Conservation (phyloP, 2,888 invertebrate genomes). For the Xanthia icteritia region DNA sequence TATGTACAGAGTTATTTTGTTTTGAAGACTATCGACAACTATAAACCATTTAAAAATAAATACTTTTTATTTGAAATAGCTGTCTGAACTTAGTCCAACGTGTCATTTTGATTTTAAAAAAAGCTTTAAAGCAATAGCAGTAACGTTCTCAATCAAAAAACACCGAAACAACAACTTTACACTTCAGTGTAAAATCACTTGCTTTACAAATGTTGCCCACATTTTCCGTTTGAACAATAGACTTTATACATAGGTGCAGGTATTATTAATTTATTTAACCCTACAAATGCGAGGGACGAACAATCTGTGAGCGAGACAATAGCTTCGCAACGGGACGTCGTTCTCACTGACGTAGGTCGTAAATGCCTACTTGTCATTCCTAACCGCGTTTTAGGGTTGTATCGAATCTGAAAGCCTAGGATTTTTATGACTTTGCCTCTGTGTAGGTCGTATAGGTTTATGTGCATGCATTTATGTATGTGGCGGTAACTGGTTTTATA, state of each 20-base stretch:
- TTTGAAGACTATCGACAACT: not conserved
- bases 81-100: not conserved
- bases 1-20: not conserved
- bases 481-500: slow-evolving; percentile 7
- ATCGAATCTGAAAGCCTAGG: slow-evolving; percentile 43
- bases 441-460: slow-evolving; percentile 40
- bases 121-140: not conserved
- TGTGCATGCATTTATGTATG: slow-evolving; percentile 51
- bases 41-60: not conserved
- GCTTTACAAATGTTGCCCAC: slow-evolving; percentile 1
- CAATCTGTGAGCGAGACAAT: slow-evolving; percentile 62
- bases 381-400: slow-evolving; percentile 59
- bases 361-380: slow-evolving; percentile 63
- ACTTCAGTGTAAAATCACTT: slow-evolving; percentile 12
- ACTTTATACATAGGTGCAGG: slow-evolving; percentile 36
- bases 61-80: too few relatives aligned
- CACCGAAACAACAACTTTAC: not conserved
- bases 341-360: slow-evolving; percentile 56
- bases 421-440: slow-evolving; percentile 52
- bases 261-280: slow-evolving; percentile 62
- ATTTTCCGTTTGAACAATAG: slow-evolving; percentile 8
- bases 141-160: not conserved
- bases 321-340: slow-evolving; percentile 48
- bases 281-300: slow-evolving; percentile 53
- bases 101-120: not conserved